phyloP scores from a whole-genome alignment of 2,797 vertebrate genomes.

The Tangara arthus region DNA sequence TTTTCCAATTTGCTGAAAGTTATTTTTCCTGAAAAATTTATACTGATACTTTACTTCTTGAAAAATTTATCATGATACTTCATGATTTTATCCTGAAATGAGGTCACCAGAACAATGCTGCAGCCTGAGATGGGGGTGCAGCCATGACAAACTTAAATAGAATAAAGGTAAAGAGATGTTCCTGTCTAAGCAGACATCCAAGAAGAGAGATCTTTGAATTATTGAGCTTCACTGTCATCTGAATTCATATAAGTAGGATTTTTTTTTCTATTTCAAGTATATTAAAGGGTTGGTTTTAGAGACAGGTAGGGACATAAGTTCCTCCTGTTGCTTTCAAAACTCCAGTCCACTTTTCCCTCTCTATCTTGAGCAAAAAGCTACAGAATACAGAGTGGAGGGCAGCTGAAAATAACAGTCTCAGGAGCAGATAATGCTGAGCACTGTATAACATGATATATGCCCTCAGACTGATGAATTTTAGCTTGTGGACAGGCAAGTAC shows the following conservation, averaged over 20 bases:
- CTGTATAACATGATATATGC: background rate
- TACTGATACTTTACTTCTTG: background rate
- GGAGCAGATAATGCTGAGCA: background rate
- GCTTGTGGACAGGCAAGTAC: background rate
- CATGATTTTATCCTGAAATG: background rate
- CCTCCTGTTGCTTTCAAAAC: background rate
- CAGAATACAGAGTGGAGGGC: background rate
- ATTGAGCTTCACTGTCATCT: background rate
- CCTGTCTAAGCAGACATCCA: background rate
- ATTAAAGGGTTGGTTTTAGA: background rate
- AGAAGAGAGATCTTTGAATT: background rate
- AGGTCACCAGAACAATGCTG: background rate
- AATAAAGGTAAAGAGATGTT: background rate
- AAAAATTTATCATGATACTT: background rate
- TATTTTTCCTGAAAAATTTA: background rate
- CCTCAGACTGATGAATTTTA: background rate
- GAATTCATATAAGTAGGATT: background rate
- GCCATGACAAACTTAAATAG: background rate
- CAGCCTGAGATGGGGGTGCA: background rate
- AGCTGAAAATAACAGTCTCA: background rate
- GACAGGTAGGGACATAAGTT: background rate
- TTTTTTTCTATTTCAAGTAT: background rate
- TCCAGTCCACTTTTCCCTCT: background rate
- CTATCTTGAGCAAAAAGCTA: background rate
- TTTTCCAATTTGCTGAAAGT: constrained; percentile 3